Base-by-base conservation (phyloP, 2,113 vertebrate species). In the Balaenoptera acutorostrata region DNA sequence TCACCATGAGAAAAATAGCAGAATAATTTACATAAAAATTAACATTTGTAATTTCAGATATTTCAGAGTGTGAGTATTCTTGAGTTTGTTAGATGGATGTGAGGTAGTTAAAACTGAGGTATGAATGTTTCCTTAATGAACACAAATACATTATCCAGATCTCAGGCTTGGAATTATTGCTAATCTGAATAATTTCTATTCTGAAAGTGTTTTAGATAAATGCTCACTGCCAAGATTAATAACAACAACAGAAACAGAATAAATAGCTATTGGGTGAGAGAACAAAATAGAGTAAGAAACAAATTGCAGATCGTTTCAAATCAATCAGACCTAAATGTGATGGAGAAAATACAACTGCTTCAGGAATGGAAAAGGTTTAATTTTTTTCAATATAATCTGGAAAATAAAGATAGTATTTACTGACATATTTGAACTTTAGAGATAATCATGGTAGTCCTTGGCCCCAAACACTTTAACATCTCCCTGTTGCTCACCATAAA, bases 181-280 rank as follows among this genome's bases (percentile, higher is more conserved):
- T 88, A 81, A 89, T 95, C 31, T 93, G 13, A 64, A 63, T 93
- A 21, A 77, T 88, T 97, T 93, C 33, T 72, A 39, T 92, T 94
- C 69, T 74, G 46, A 64, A 95, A 46, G 10, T 93, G 33, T 90
- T 97, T 85, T 71, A 91, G 41, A 86, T 75, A 91, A 80, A 88
- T 89, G 18, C 18, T 90, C 7, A 5, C 66, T 86, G 52, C 57
- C 91, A 96, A 92, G n/a, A 57, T 97, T 97, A 92, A 93, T 95
- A 95, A 68, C 27, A 78, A 55, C n/a, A 85, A 44, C 39, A 61
- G 31, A 39, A 74, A 78, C 27, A 82, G 46, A 86, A 95, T 93
- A 97, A 97, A 93, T 44, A 97, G n/a, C 77, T 88, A 52, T 57
- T 89, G 68, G 18, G 33, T 77, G 27, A 84, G 77, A 83, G 96